Percentiles rank a stretch among this genome's conserved stretches.
Evolutionary conservation across 2,888 invertebrate genomes (phyloP).

Genomic region (Andrena dorsata): DNA sequence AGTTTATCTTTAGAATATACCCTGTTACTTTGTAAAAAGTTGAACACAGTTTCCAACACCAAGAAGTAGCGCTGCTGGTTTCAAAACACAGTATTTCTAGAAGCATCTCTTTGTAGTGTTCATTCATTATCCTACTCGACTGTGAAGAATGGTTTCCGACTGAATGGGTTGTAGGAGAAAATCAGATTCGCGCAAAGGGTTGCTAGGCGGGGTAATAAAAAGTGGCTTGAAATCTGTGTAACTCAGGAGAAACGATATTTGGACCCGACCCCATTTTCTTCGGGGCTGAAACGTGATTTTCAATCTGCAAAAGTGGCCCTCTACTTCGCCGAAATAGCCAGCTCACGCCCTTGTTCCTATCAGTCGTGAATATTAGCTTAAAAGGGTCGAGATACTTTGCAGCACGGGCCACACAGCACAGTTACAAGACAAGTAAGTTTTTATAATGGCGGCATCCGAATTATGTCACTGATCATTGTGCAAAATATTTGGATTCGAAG

Average conservation of each 20-base stretch:
- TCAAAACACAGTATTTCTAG: background rate
- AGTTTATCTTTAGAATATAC: background rate
- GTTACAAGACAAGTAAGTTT: background rate
- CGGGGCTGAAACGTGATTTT: constrained; percentile 45
- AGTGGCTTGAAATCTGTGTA: constrained; percentile 8
- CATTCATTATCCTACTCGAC: background rate
- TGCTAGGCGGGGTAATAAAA: constrained; percentile 2
- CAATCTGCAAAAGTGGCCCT: constrained; percentile 52
- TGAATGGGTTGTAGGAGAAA: background rate
- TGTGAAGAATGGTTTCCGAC: background rate
- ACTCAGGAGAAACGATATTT: constrained; percentile 43
- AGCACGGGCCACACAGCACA: background rate
- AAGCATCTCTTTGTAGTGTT: background rate
- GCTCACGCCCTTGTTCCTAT: constrained; percentile 25
- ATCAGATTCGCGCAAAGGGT: constrained; percentile 7
- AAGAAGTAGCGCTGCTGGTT: background rate
- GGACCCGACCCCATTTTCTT: constrained; percentile 22
- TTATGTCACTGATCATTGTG: background rate
- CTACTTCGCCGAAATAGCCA: constrained; percentile 18
- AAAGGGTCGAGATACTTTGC: constrained; percentile 23
- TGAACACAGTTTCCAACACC: background rate
- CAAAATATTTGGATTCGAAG: background rate
- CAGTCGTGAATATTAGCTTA: constrained; percentile 40
- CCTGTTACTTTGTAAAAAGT: background rate
- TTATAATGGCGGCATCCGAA: background rate